A percentile compares a stretch with the other conserved stretches of the same genome.
Conservation (phyloP, 2,797 vertebrate genomes). For the Chrysocyon brachyurus region DNA sequence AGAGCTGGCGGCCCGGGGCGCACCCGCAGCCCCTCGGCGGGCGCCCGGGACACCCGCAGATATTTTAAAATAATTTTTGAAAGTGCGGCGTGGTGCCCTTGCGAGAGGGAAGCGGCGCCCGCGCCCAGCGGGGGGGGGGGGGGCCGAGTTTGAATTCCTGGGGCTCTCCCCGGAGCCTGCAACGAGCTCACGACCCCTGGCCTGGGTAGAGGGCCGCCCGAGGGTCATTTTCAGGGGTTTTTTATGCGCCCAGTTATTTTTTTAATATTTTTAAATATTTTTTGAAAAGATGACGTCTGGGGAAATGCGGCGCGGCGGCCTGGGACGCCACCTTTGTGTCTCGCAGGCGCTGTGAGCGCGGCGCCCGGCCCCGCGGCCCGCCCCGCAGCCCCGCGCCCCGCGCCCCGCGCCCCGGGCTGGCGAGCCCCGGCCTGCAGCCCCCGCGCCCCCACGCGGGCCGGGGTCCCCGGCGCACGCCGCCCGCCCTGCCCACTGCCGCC, state of each 20-base stretch:
- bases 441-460: background rate
- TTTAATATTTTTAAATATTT: conserved; percentile 97
- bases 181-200: conserved; percentile 1
- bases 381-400: background rate
- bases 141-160: conserved; percentile 86
- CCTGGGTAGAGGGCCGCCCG: conserved; percentile 82
- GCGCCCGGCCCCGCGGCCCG: conserved; percentile 55
- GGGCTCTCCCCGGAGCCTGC: conserved; percentile 62
- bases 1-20: conserved; percentile 38
- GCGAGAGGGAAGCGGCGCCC: conserved; percentile 86
- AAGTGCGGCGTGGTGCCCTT: conserved; percentile 84
- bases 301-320: conserved; percentile 92
- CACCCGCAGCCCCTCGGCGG: conserved; percentile 80
- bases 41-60: conserved; percentile 51
- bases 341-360: conserved; percentile 77
- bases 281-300: conserved; percentile 99
- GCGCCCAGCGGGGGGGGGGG: conserved; percentile 85
- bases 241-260: conserved; percentile 89
- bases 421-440: background rate
- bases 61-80: conserved; percentile 96
- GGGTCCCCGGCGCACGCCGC: background rate
- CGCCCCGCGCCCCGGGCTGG: background rate
- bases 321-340: conserved; percentile 97
- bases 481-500: background rate
- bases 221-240: conserved; percentile 90